phyloP scores from a whole-genome alignment of 1,140 invertebrate species.

The Pinna nobilis region DNA sequence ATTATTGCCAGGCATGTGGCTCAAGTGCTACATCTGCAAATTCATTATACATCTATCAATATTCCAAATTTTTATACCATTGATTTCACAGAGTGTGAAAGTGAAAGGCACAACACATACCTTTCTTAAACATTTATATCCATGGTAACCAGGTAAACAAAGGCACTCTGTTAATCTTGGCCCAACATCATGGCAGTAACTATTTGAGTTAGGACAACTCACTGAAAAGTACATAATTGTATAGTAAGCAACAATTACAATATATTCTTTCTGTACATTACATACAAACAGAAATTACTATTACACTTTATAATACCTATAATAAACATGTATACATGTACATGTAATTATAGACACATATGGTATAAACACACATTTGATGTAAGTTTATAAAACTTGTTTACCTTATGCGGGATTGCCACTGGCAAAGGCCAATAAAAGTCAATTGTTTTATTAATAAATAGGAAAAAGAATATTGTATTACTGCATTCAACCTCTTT shows the following conservation, averaged over 20 bases:
- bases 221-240: conserved; percentile 57
- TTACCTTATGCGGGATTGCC: too few relatives aligned
- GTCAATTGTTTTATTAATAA: too few relatives aligned
- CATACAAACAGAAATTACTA: not conserved
- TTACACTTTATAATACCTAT: not conserved
- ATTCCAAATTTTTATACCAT: not conserved
- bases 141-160: conserved; percentile 65
- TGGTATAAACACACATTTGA: too few relatives aligned
- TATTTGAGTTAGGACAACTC: conserved; percentile 59
- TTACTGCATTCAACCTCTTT: too few relatives aligned
- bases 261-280: too few relatives aligned
- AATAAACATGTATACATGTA: not conserved
- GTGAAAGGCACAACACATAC: conserved; percentile 38
- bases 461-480: too few relatives aligned
- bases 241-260: too few relatives aligned
- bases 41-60: too few relatives aligned
- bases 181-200: conserved; percentile 54
- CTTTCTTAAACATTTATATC: conserved; percentile 67
- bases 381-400: too few relatives aligned
- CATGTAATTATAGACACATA: not conserved
- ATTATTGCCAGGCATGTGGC: too few relatives aligned
- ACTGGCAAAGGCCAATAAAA: too few relatives aligned
- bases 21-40: too few relatives aligned
- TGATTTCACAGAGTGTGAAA: not conserved
- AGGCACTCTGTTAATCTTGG: conserved; percentile 61